A percentile compares a stretch with the other conserved stretches of the same genome.
phyloP scores from a whole-genome alignment of 1,140 invertebrate genomes.

The Trachelipus rathkii region DNA sequence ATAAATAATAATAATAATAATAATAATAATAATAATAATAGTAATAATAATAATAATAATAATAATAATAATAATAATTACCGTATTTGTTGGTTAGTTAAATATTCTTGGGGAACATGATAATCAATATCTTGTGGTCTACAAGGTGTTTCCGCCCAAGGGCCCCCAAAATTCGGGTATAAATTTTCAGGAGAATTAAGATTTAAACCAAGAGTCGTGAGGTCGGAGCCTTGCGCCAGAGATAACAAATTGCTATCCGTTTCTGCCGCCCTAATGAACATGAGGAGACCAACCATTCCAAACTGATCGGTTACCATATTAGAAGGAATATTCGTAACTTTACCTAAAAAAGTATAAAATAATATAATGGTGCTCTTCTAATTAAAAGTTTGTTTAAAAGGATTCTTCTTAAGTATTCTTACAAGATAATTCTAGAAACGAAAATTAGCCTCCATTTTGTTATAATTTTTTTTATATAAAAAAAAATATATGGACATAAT shows the following conservation, averaged over 20 bases:
- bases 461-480: too few species aligned
- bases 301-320: constrained; percentile 99
- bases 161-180: constrained; percentile 94
- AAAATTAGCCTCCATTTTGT: too few species aligned
- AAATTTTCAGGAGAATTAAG: constrained; percentile 95
- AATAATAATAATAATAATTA: constrained; percentile 35
- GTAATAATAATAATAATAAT: too few species aligned
- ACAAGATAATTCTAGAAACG: too few species aligned
- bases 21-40: too few species aligned
- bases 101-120: constrained; percentile 96
- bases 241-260: constrained; percentile 92
- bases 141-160: constrained; percentile 95
- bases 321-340: constrained; percentile 94
- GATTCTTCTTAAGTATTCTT: too few species aligned
- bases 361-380: too few species aligned
- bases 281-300: constrained; percentile 94
- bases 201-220: constrained; percentile 95
- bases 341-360: constrained; percentile 55
- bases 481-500: too few species aligned
- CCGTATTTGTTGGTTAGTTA: constrained; percentile 73
- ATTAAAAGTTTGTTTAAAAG: too few species aligned
- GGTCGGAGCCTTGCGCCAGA: constrained; percentile 90
- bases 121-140: constrained; percentile 98
- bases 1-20: too few species aligned
- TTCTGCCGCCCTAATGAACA: constrained; percentile 95